A percentile compares a stretch with the other conserved stretches of the same genome.
Evolutionary conservation across 35 echinoderm and acorn worm species (phyloP).

Genomic region (Stichopus chloronotus): DNA sequence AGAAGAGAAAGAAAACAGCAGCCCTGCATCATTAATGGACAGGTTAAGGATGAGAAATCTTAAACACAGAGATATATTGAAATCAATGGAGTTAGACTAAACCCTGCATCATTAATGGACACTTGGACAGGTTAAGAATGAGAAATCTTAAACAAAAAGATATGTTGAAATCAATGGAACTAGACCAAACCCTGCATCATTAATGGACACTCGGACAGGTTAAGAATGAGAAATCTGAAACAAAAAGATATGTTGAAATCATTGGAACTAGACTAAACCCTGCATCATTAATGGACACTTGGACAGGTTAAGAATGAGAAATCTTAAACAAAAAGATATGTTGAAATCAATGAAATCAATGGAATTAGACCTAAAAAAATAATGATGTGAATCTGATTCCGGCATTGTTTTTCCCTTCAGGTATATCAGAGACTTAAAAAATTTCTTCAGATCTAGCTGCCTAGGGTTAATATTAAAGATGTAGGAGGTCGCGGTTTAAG

Average conservation of each 20-base stretch:
- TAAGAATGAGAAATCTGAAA: constrained; percentile 34
- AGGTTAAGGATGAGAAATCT: constrained; percentile 46
- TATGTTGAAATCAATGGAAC: constrained; percentile 39
- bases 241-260: constrained; percentile 31
- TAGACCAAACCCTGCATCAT: too few relatives aligned
- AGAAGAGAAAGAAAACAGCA: constrained; percentile 58
- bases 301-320: too few relatives aligned
- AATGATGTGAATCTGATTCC: neutral
- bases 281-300: too few relatives aligned
- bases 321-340: too few relatives aligned
- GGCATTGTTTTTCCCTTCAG: too few relatives aligned
- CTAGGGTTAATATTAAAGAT: too few relatives aligned
- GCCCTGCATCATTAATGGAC: constrained; percentile 64
- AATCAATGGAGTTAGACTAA: constrained; percentile 41
- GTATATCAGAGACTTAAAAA: too few relatives aligned
- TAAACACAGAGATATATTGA: constrained; percentile 30
- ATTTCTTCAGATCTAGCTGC: too few relatives aligned
- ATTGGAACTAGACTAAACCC: constrained; percentile 34
- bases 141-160: constrained; percentile 22
- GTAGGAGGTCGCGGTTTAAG: too few relatives aligned
- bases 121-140: constrained; percentile 61
- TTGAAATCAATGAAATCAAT: too few relatives aligned
- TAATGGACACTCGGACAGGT: too few relatives aligned
- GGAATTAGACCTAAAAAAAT: constrained; percentile 9
- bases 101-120: constrained; percentile 61